These are phyloP conservation scores for Leptestheria dahalacensis DNA, from an alignment of 1,140 invertebrate species.

Conservation along the genomic window DNA sequence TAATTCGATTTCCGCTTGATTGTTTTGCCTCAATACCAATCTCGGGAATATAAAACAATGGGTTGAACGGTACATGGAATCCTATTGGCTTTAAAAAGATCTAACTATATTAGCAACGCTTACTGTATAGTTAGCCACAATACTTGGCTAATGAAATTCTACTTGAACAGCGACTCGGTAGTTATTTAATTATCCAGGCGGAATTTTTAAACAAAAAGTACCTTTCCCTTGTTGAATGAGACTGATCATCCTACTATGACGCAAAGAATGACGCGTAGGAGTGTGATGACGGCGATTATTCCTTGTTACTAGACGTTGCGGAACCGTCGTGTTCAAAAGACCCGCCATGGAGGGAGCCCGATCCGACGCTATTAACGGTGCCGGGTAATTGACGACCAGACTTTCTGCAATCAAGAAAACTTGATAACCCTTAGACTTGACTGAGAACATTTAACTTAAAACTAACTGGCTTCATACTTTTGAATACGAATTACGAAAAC, in stretches of 20 bases:
- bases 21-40: too few species aligned
- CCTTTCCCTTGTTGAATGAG: conserved; percentile 32
- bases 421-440: too few species aligned
- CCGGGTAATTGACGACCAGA: background rate
- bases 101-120: too few species aligned
- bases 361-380: background rate
- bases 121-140: too few species aligned
- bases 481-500: too few species aligned
- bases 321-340: conserved; percentile 46
- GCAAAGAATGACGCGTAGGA: conserved; percentile 49
- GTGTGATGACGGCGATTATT: conserved; percentile 31
- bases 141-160: too few species aligned
- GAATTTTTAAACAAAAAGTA: conserved; percentile 18
- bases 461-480: too few species aligned
- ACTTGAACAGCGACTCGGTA: too few species aligned
- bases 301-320: conserved; percentile 42
- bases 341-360: conserved; percentile 48
- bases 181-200: background rate
- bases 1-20: too few species aligned
- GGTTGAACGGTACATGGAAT: too few species aligned
- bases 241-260: conserved; percentile 51
- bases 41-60: too few species aligned
- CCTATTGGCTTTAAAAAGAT: too few species aligned
- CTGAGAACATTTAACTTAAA: background rate
- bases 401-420: background rate